phyloP scores from a whole-genome alignment of 2,888 invertebrate species.

The Drosophila sordidapex region DNA sequence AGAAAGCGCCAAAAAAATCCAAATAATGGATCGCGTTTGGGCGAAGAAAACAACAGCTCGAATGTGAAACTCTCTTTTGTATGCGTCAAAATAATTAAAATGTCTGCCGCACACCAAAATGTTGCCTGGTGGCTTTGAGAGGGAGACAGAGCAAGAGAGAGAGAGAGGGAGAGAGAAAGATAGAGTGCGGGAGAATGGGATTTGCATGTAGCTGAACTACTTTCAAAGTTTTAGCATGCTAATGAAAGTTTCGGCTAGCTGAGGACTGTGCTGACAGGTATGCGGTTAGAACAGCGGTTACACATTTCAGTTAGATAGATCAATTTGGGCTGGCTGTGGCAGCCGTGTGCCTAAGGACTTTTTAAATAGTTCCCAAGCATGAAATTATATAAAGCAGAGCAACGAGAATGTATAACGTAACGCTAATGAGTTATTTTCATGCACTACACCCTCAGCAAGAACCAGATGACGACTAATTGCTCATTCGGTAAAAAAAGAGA shows the following conservation, averaged over 20 bases:
- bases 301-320: constrained; percentile 31
- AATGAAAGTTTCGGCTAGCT: constrained; percentile 39
- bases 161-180: background rate
- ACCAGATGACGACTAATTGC: background rate
- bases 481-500: background rate
- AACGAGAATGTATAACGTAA: background rate
- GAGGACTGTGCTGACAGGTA: constrained; percentile 33
- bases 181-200: background rate
- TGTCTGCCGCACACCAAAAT: constrained; percentile 15
- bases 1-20: constrained; percentile 15
- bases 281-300: constrained; percentile 15
- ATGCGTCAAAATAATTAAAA: constrained; percentile 57
- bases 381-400: background rate
- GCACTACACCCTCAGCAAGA: background rate
- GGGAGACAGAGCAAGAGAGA: background rate
- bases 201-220: constrained; percentile 15
- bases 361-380: background rate
- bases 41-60: constrained; percentile 29
- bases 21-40: constrained; percentile 3
- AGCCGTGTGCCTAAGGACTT: constrained; percentile 1
- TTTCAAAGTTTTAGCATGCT: constrained; percentile 41
- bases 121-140: background rate
- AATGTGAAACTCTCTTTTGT: constrained; percentile 42
- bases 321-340: constrained; percentile 26
- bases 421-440: background rate